Evolutionary conservation across 2,113 vertebrate species (phyloP).

Genomic region (Microtus montanus): DNA sequence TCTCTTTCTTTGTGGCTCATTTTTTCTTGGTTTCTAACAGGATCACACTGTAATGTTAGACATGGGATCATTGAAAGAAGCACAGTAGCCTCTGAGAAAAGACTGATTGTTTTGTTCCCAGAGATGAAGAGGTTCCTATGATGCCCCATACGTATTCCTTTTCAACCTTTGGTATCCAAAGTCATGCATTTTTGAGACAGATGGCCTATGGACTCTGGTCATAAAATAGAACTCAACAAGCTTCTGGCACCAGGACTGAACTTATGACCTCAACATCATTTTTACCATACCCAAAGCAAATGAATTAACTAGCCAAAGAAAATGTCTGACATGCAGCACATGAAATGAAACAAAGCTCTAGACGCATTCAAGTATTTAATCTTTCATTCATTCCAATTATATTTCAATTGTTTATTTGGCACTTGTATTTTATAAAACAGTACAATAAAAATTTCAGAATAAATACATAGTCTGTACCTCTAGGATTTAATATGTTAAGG

Average conservation of each 20-base stretch:
- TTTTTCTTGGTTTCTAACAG: slow-evolving; percentile 24
- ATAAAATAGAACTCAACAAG: slow-evolving; percentile 64
- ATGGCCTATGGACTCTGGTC: slow-evolving; percentile 53
- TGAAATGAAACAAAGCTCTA: slow-evolving; percentile 47
- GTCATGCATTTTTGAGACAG: slow-evolving; percentile 66
- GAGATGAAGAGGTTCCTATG: neutral
- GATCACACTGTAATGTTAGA: neutral
- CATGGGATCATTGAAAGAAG: slow-evolving; percentile 15
- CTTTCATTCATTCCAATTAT: slow-evolving; percentile 19
- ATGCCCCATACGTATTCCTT: slow-evolving; percentile 32
- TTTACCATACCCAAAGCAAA: slow-evolving; percentile 36
- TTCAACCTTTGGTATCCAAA: slow-evolving; percentile 47
- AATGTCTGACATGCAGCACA: slow-evolving; percentile 37
- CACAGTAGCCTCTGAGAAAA: slow-evolving; percentile 8
- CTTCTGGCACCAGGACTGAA: slow-evolving; percentile 67
- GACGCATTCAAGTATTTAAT: slow-evolving; percentile 28
- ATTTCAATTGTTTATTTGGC: slow-evolving; percentile 34
- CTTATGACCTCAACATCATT: slow-evolving; percentile 59
- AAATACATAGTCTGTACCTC: neutral
- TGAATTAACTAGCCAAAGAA: slow-evolving; percentile 62
- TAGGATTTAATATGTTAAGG: neutral
- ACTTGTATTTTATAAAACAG: neutral
- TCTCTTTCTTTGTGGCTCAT: neutral
- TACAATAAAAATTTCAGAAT: neutral
- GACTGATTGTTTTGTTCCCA: slow-evolving; percentile 31